These are phyloP conservation scores for Drosophila testacea DNA, from an alignment of 2,888 invertebrate species.

Conservation along the genomic window DNA sequence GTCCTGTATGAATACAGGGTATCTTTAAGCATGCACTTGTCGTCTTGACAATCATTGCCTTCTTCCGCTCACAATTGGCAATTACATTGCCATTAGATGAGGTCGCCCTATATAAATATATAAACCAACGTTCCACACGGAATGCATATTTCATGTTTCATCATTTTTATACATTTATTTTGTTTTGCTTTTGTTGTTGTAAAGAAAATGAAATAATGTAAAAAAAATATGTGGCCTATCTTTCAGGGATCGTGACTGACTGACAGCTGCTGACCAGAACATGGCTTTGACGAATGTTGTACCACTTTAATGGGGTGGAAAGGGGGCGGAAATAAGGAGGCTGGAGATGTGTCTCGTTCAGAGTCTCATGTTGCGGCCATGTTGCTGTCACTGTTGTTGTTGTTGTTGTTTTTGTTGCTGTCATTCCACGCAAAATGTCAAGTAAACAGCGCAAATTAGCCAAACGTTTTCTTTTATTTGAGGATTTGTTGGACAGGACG, in stretches of 20 bases:
- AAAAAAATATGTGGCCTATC: constrained; percentile 40
- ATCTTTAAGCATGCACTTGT: not conserved
- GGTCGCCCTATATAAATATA: constrained; percentile 33
- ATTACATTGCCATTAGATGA: constrained; percentile 72
- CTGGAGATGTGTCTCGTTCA: constrained; percentile 29
- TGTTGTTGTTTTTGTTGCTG: constrained; percentile 32
- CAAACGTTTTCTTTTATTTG: constrained; percentile 61
- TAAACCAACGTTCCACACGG: constrained; percentile 34
- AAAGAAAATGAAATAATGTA: constrained; percentile 34
- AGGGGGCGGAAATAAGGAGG: not conserved
- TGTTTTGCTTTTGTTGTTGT: constrained; percentile 9
- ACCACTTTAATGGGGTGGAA: constrained; percentile 7
- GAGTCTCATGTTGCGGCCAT: constrained; percentile 62
- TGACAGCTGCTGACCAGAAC: constrained; percentile 62
- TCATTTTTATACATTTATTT: constrained; percentile 35
- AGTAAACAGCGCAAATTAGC: constrained; percentile 79
- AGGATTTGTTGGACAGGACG: constrained; percentile 12
- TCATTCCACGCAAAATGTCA: constrained; percentile 73
- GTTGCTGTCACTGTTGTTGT: constrained; percentile 21
- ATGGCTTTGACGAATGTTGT: constrained; percentile 39
- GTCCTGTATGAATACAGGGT: not conserved
- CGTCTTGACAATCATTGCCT: constrained; percentile 8
- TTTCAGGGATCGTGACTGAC: constrained; percentile 42
- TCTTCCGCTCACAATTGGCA: constrained; percentile 66
- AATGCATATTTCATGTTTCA: constrained; percentile 68